Evolutionary conservation across 2,888 invertebrate species (phyloP).

Genomic region (Agrilus mali): DNA sequence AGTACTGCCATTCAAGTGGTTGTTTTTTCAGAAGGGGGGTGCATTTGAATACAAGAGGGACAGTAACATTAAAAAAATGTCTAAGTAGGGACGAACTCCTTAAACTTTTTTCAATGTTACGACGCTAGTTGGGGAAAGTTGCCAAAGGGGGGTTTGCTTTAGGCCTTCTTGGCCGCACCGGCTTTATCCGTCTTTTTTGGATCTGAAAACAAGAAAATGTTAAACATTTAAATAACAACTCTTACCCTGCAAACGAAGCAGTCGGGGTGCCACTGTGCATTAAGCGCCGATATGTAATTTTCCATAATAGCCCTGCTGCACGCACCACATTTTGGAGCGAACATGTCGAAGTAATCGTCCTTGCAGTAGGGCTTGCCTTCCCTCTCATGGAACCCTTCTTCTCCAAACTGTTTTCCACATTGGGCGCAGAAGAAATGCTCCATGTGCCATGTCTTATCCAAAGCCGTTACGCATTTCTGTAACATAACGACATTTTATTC

Average conservation of each 20-base stretch:
- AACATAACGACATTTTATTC: conserved; percentile 24
- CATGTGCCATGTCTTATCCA: conserved; percentile 97
- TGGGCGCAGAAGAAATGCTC: conserved; percentile 98
- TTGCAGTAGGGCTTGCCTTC: conserved; percentile 94
- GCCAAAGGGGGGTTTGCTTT: too few relatives aligned
- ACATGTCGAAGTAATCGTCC: conserved; percentile 93
- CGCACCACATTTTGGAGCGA: conserved; percentile 95
- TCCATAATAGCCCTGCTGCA: conserved; percentile 94
- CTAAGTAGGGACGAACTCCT: too few relatives aligned
- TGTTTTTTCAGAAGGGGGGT: too few relatives aligned
- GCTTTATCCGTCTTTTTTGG: too few relatives aligned
- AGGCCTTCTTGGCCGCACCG: too few relatives aligned
- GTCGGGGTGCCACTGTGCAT: conserved; percentile 96
- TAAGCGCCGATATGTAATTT: conserved; percentile 95
- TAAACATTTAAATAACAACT: conserved; percentile 1
- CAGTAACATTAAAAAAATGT: too few relatives aligned
- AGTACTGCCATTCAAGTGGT: too few relatives aligned
- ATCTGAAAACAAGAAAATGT: neutral
- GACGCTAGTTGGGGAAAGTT: too few relatives aligned
- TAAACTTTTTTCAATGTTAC: too few relatives aligned
- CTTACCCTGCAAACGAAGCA: conserved; percentile 98
- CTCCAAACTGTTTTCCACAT: conserved; percentile 93
- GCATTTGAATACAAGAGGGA: too few relatives aligned
- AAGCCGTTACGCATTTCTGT: conserved; percentile 96
- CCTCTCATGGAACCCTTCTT: conserved; percentile 95